Evolutionary conservation across 2,888 invertebrate species (phyloP), one percentile per base, ranked within the genome.

Genomic region (Amitus sp.): DNA sequence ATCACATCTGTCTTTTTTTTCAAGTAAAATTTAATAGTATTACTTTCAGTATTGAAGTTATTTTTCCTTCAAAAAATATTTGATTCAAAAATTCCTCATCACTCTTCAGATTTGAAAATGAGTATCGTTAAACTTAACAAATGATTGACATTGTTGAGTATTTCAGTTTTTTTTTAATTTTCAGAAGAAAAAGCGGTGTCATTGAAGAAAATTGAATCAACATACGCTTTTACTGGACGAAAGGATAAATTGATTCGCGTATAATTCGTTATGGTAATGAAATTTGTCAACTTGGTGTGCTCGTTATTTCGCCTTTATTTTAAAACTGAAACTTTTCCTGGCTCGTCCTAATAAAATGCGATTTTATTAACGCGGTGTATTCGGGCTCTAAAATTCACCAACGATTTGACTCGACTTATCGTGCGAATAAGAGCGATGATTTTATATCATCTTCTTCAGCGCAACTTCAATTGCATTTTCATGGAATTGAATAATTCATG

Each of bases 161-260:
- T n/a, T n/a, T n/a, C n/a, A 4, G 37, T 4, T 37, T 37, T 37
- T 23, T 37, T 37, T 12, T n/a, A 37, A 15, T 37, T 7, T 30
- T 30, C n/a, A n/a, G n/a, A n/a, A n/a, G n/a, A n/a, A n/a, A n/a
- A n/a, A 42, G 52, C 30, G 28, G 20, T 28, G 51, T 62, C 52
- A 62, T 56, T 52, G 33, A 48, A 56, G 56, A 53, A 62, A 56
- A 62, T 56, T 52, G 33, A 48, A 56, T 62, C 53, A 62, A 57
- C 62, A 49, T 53, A 34, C 40, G 51, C 42, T 48, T 48, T 48
- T 37, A 42, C 39, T 43, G 42, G 56, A 61, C 47, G 55, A 42
- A 43, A 27, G 13, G 48, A 43, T 47, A 56, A 62, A 62, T 52
- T 61, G 61, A 61, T 61, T 56, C 51, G 51, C 54, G 55, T 61